Evolutionary conservation across 2,797 vertebrate species (phyloP).

Genomic region (Sardinella longiceps): DNA sequence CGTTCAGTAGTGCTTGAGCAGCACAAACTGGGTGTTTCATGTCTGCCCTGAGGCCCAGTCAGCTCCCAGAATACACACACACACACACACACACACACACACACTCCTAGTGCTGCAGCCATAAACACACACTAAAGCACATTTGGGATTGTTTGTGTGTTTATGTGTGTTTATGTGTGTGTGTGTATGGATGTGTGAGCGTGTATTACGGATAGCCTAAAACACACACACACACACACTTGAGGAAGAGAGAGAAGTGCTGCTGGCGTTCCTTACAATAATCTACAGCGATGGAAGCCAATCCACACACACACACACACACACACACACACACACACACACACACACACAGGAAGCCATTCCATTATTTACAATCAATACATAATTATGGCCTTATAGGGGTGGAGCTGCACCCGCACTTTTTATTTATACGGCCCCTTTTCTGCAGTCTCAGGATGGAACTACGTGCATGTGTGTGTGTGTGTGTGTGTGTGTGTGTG

Average conservation of each 20-base stretch:
- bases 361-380: constrained; percentile 77
- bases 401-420: constrained; percentile 44
- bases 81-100: constrained; percentile 25
- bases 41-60: neutral
- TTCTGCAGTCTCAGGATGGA: constrained; percentile 54
- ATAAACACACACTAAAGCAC: neutral
- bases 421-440: constrained; percentile 67
- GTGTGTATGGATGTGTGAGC: constrained; percentile 4
- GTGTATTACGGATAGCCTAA: neutral
- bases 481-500: too few species aligned
- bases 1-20: constrained; percentile 6
- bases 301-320: too few species aligned
- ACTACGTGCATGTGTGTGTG: too few species aligned
- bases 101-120: neutral
- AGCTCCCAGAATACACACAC: neutral
- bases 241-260: constrained; percentile 46
- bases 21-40: neutral
- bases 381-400: constrained; percentile 64
- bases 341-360: too few species aligned
- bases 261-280: constrained; percentile 63
- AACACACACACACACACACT: neutral
- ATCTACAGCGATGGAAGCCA: constrained; percentile 65
- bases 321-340: too few species aligned
- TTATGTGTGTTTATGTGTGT: neutral
- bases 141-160: neutral